These are phyloP conservation scores for Reticulitermes speratus DNA, from an alignment of 1,140 invertebrate species.

Conservation along the genomic window DNA sequence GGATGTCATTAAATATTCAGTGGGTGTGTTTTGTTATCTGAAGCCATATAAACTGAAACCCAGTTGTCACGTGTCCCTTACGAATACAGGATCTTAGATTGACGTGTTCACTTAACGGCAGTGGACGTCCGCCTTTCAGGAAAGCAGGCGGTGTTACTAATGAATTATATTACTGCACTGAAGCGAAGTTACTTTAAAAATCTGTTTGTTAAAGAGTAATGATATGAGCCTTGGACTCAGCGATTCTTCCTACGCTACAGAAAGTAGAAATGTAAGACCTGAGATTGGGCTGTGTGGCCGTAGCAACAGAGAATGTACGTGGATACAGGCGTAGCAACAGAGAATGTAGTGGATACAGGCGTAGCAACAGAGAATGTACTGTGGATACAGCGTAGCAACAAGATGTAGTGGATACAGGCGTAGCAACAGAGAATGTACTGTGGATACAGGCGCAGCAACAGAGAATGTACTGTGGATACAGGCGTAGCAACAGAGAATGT, in stretches of 20 bases:
- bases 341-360: neutral
- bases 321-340: neutral
- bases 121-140: neutral
- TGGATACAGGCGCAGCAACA: neutral
- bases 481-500: neutral
- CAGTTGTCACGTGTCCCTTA: neutral
- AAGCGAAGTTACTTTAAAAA: neutral
- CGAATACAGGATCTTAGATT: neutral
- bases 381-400: neutral
- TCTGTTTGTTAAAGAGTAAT: neutral
- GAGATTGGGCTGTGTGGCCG: neutral
- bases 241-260: conserved; percentile 2
- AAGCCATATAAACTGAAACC: neutral
- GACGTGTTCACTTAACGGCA: neutral
- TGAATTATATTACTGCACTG: neutral
- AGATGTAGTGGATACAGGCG: neutral
- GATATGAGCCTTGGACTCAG: neutral
- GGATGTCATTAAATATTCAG: neutral
- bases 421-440: neutral
- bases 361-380: neutral
- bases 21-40: neutral
- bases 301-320: neutral
- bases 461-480: neutral
- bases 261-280: neutral
- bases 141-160: neutral